Conservation (phyloP, 2,888 invertebrate species). For the Platycheirus rosarum region DNA sequence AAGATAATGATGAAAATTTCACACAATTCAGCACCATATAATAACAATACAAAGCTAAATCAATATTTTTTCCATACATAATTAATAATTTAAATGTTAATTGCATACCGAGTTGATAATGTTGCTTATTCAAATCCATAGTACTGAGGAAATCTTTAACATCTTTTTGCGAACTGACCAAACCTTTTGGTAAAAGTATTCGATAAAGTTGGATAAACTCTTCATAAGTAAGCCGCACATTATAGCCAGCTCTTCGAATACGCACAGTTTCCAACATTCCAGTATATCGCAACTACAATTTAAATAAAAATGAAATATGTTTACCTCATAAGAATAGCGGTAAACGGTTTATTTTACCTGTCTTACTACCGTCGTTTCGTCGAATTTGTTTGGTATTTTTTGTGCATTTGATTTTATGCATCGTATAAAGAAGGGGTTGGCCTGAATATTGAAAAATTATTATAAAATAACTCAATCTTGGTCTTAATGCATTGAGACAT, state of each 20-base stretch:
- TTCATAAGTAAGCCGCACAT: constrained; percentile 95
- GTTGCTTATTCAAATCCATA: constrained; percentile 92
- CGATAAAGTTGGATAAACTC: constrained; percentile 97
- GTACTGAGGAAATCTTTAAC: constrained; percentile 92
- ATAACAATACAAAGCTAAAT: too few relatives aligned
- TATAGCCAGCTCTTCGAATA: constrained; percentile 97
- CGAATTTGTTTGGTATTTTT: constrained; percentile 95
- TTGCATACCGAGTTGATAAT: constrained; percentile 91
- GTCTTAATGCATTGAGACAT: too few relatives aligned
- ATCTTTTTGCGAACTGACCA: constrained; percentile 93
- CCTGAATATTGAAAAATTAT: constrained; percentile 75
- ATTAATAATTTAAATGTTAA: neutral
- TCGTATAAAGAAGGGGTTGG: constrained; percentile 86
- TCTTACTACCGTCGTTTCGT: constrained; percentile 95
- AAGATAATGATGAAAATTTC: too few relatives aligned
- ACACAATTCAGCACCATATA: too few relatives aligned
- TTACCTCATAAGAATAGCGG: neutral
- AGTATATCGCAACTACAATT: constrained; percentile 90
- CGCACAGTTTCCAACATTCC: constrained; percentile 98
- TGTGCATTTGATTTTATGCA: constrained; percentile 98
- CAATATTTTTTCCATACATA: too few relatives aligned
- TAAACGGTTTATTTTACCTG: constrained; percentile 78
- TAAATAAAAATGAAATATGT: neutral
- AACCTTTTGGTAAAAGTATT: constrained; percentile 93
- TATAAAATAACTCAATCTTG: too few relatives aligned